phyloP scores from a whole-genome alignment of 2,888 invertebrate species.

The Fragum sueziense region DNA sequence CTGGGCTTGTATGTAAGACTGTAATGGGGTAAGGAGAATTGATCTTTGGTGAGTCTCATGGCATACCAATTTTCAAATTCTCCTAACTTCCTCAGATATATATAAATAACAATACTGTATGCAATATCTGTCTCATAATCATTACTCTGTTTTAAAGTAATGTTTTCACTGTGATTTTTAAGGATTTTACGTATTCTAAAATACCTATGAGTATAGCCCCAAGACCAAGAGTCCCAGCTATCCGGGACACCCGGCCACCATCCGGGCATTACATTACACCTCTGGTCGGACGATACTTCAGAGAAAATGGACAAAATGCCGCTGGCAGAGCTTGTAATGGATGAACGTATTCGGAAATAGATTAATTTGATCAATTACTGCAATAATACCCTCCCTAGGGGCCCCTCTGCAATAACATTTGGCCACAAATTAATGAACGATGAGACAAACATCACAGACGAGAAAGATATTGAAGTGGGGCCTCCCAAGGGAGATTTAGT shows the following conservation, averaged over 20 bases:
- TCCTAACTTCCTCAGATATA: too few relatives aligned
- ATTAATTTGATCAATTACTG: slow-evolving; percentile 66
- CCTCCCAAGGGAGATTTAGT: slow-evolving; percentile 28
- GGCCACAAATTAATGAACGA: slow-evolving; percentile 65
- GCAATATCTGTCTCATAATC: too few relatives aligned
- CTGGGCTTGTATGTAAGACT: too few relatives aligned
- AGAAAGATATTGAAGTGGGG: slow-evolving; percentile 50
- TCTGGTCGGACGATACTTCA: slow-evolving; percentile 5
- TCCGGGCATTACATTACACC: slow-evolving; percentile 16
- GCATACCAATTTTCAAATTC: too few relatives aligned
- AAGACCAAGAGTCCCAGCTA: background rate
- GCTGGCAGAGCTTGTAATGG: slow-evolving; percentile 54
- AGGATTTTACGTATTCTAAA: too few relatives aligned
- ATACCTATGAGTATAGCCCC: too few relatives aligned
- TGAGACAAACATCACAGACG: slow-evolving; percentile 59
- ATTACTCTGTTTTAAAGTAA: too few relatives aligned
- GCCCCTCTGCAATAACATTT: slow-evolving; percentile 62
- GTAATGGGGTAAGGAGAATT: too few relatives aligned
- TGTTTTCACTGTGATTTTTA: too few relatives aligned
- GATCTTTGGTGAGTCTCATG: too few relatives aligned
- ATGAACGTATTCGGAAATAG: slow-evolving; percentile 60
- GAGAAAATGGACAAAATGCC: slow-evolving; percentile 50
- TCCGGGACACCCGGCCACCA: background rate
- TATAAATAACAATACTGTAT: too few relatives aligned
- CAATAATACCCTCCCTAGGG: slow-evolving; percentile 55